Conservation (phyloP, 2,888 invertebrate genomes). For the Nomada fabriciana region DNA sequence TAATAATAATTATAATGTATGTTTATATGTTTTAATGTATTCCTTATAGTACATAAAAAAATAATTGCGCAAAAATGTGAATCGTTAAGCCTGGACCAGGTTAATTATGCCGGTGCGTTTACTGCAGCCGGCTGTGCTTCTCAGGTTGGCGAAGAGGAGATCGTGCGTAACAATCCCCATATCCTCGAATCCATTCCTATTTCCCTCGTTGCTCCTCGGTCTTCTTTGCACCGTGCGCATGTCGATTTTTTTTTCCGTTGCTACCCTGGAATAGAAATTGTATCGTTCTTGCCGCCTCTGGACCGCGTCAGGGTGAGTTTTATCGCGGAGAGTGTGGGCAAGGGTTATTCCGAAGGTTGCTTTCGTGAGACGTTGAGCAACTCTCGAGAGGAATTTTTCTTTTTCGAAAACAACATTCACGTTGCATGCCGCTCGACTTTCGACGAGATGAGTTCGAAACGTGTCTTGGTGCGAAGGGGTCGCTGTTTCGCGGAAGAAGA, state of each 20-base stretch:
- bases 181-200: too few relatives aligned
- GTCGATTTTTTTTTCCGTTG: too few relatives aligned
- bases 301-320: slow-evolving; percentile 4
- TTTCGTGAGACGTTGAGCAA: too few relatives aligned
- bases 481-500: neutral
- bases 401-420: neutral
- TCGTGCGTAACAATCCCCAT: slow-evolving; percentile 70
- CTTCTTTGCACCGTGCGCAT: slow-evolving; percentile 1
- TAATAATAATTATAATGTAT: too few relatives aligned
- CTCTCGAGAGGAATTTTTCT: neutral
- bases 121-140: slow-evolving; percentile 75
- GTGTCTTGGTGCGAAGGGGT: neutral
- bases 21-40: too few relatives aligned
- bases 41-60: too few relatives aligned
- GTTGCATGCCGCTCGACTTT: neutral
- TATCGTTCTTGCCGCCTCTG: slow-evolving; percentile 23
- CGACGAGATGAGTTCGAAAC: neutral
- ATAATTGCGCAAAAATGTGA: too few relatives aligned
- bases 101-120: slow-evolving; percentile 81
- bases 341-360: neutral
- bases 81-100: slow-evolving; percentile 60
- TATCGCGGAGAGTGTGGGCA: neutral
- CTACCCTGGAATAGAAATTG: neutral
- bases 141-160: slow-evolving; percentile 22
- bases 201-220: slow-evolving; percentile 67